Percentiles rank a stretch among this genome's conserved stretches.
Conservation (phyloP, 2,113 vertebrate genomes). For the Prinia subflava region DNA sequence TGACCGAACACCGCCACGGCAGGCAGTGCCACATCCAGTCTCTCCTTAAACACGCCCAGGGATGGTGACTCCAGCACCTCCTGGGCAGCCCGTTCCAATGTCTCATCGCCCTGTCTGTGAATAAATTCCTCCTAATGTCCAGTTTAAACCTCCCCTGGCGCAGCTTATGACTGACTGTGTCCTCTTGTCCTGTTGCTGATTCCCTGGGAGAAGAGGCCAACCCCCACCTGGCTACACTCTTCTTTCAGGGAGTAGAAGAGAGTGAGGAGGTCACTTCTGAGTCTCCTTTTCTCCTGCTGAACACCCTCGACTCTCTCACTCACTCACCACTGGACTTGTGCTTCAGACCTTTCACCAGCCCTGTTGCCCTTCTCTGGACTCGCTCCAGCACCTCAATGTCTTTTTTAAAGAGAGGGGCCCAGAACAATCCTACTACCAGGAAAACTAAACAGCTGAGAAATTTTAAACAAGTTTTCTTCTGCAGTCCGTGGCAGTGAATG, state of each 20-base stretch:
- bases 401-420: too few relatives aligned
- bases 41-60: neutral
- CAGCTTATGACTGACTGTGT: neutral
- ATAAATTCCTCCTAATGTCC: neutral
- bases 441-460: neutral
- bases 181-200: neutral
- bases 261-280: neutral
- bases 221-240: neutral
- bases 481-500: accelerated
- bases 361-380: neutral
- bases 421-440: neutral
- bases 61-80: too few relatives aligned
- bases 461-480: neutral
- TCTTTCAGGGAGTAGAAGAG: neutral
- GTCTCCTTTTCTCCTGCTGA: neutral
- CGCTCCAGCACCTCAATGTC: neutral
- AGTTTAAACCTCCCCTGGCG: accelerated
- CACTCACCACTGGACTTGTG: too few relatives aligned
- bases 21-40: neutral
- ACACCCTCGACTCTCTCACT: too few relatives aligned
- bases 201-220: neutral
- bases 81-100: too few relatives aligned
- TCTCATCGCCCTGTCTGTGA: too few relatives aligned
- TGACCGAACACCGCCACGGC: accelerated
- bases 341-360: neutral